Evolutionary conservation across 2,113 vertebrate genomes (phyloP), one percentile per base, ranked within the genome.

Genomic region (Sylvilagus bachmani): DNA sequence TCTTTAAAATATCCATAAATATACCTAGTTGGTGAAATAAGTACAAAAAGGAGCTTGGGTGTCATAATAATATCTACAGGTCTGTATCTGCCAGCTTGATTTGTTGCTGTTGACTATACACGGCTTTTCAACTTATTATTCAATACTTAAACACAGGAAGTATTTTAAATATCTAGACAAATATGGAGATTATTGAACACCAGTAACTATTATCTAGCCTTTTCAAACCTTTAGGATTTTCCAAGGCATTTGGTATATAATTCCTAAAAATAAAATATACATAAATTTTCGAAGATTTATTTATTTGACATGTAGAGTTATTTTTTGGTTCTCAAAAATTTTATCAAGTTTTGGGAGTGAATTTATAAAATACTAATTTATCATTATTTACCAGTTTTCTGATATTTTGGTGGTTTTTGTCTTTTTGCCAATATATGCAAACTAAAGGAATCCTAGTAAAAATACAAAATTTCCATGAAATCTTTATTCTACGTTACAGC

Each of bases 221-320:
- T 75, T 49, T 90, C 9, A 90, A 74, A 88, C n/a, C n/a, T 89
- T 87, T 78, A 66, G 51, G 78, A 84, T 78, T 80, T 89, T 83
- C 19, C 51, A 69, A 70, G 31, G 24, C 51, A 69, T 62, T 64
- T 33, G 66, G 58, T 73, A 84, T 89, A 79, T 91, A 91, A 80
- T 36, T 38, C 8, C 64, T 90, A 90, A 93, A 90, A 93, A 61
- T 80, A 67, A 91, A 87, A 90, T 67, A 2, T 61, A 44, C 2
- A 27, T 33, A 93, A 71, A 44, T 66, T 91, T 22, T 44, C 6
- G 5, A 44, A 44, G 44, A 44, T 44, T 44, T 44, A 44, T 44
- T 44, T 44, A 44, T 44, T 44, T 44, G 44, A 44, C 44, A 6
- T 44, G 44, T 44, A 44, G 82, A 44, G 82, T 21, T 73, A 75